A percentile compares a stretch with the other conserved stretches of the same genome.
Conservation (phyloP, 2,113 vertebrate species). For the Lucifuga dentata region DNA sequence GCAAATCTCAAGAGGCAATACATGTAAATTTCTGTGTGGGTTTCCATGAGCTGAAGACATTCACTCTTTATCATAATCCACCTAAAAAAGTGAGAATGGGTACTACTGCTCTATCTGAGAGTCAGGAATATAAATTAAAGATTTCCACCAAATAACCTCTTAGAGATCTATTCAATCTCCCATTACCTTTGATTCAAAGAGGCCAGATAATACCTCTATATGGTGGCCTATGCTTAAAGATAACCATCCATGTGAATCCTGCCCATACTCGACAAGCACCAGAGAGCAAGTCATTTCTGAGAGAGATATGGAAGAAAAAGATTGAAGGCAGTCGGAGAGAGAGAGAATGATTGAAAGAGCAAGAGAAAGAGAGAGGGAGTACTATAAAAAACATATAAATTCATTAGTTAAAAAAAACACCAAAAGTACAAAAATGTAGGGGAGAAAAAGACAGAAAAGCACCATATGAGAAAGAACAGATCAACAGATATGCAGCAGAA, state of each 20-base stretch:
- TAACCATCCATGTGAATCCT: conserved; percentile 55
- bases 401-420: too few relatives aligned
- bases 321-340: conserved; percentile 25
- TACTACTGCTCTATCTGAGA: conserved; percentile 41
- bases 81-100: conserved; percentile 29
- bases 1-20: conserved; percentile 1
- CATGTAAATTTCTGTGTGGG: conserved; percentile 18
- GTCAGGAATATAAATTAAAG: conserved; percentile 62
- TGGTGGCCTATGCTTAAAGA: conserved; percentile 52
- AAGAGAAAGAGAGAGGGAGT: not conserved
- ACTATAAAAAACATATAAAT: too few relatives aligned
- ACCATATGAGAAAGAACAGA: conserved; percentile 17
- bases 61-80: conserved; percentile 4
- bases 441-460: not conserved
- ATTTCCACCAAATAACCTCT: conserved; percentile 61
- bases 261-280: conserved; percentile 45
- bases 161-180: conserved; percentile 61
- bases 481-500: conserved; percentile 29
- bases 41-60: conserved; percentile 11
- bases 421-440: too few relatives aligned
- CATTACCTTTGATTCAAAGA: conserved; percentile 53
- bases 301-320: conserved; percentile 27
- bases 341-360: not conserved
- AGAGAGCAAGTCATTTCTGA: conserved; percentile 25
- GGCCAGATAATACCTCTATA: conserved; percentile 56